Base-by-base conservation (phyloP, 2,113 vertebrate species). In the Gulo gulo region DNA sequence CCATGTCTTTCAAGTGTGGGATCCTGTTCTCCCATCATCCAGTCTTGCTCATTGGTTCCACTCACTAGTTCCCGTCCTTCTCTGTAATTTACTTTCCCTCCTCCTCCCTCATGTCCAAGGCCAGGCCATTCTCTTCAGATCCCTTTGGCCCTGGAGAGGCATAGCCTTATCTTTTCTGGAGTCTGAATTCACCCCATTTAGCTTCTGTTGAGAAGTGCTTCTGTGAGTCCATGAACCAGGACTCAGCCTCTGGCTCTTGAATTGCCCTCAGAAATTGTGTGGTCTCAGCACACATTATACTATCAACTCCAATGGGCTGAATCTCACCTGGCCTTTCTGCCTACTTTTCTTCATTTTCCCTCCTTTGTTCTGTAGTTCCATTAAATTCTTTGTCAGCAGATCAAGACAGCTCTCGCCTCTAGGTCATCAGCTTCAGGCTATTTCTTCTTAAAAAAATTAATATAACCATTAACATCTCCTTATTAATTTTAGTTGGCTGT, bases 371-470 rank as follows among this genome's bases (percentile, higher is more conserved):
- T 74, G 26, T 92, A 76, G 16, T 81, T 91, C 15, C 13, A 16
- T 63, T 91, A 59, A 55, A 21, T 63, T 42, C 8, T 52, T 95
- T 88, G 29, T 73, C 34, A 59, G 45, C 26, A 4, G 31, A 34
- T n/a, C 31, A 13, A 65, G 23, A 21, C 4, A 36, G 39, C 63
- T 88, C 24, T 78, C 80, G 78, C 29, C 34, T 82, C 45, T 3
- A 88, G 76, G 34, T 65, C 45, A 61, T 83, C 65, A 88, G n/a
- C 74, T 87, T 69, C 6, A 69, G 59, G 69, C 34, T 93, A 23
- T 84, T 80, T 42, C 59, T 95, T 73, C 63, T 86, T 96, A 26
- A 71, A 93, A 93, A 93, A 78, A 42, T 71, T 74, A 71, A 42
- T 36, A 14, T 73, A 45, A 50, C 55, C 7, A 2, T 84, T 81